These are phyloP conservation scores for Anthopleura xanthogrammica DNA, from an alignment of 92 coral and sea anemone genomes.

Conservation along the genomic window DNA sequence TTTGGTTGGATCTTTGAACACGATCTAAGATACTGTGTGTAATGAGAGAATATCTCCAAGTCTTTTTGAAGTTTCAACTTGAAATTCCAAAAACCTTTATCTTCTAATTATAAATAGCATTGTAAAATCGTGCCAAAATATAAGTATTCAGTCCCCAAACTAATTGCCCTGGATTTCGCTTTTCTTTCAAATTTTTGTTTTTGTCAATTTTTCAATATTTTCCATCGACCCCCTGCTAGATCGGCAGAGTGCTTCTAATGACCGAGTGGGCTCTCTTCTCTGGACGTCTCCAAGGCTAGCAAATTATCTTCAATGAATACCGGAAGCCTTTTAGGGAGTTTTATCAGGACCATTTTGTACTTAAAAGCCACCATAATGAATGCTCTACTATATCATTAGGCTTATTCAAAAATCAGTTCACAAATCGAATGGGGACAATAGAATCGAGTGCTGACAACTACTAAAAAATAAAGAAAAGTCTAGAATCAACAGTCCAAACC, in stretches of 20 bases:
- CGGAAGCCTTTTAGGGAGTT: constrained; percentile 23
- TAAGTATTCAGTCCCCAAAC: not conserved
- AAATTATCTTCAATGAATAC: constrained; percentile 3
- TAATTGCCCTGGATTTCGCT: constrained; percentile 4
- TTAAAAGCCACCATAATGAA: constrained; percentile 11
- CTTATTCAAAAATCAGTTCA: not conserved
- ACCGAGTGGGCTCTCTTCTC: constrained; percentile 13
- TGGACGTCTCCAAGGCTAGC: not conserved
- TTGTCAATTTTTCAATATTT: not conserved
- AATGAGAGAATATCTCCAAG: not conserved
- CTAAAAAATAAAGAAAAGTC: not conserved
- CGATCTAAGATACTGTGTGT: too few relatives aligned
- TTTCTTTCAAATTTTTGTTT: constrained; percentile 2
- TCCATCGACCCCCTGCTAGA: constrained; percentile 12
- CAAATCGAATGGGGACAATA: not conserved
- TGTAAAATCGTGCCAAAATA: not conserved
- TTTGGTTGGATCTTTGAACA: too few relatives aligned
- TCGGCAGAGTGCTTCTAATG: not conserved
- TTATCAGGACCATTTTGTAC: constrained; percentile 22
- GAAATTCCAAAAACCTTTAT: not conserved
- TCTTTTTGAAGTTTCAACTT: not conserved
- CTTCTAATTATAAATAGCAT: not conserved
- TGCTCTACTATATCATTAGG: not conserved
- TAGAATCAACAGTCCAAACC: not conserved
- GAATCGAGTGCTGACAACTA: constrained; percentile 16